Evolutionary conservation across 2,888 invertebrate genomes (phyloP).

Genomic region (Scaptomyza polygonia): DNA sequence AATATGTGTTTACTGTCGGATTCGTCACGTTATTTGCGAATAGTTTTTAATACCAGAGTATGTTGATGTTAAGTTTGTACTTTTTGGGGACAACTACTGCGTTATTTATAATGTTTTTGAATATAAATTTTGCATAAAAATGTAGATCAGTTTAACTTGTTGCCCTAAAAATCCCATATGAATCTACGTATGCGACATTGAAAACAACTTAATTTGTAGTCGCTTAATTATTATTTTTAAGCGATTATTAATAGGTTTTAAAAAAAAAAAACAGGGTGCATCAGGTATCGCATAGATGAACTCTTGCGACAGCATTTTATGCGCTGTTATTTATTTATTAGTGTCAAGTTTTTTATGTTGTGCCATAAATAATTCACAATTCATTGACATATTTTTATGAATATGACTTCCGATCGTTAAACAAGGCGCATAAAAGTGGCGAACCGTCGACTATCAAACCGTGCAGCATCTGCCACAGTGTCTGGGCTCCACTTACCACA

Average conservation of each 20-base stretch:
- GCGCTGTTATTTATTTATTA: conserved; percentile 63
- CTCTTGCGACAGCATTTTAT: conserved; percentile 4
- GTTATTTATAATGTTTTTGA: background rate
- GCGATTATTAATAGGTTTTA: background rate
- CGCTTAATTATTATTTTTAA: background rate
- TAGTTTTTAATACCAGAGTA: conserved; percentile 17
- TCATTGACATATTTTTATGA: conserved; percentile 80
- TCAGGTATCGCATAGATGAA: conserved; percentile 23
- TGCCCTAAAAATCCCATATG: background rate
- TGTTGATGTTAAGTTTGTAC: background rate
- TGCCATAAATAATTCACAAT: conserved; percentile 78
- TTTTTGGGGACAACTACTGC: background rate
- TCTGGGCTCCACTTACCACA: conserved; percentile 16
- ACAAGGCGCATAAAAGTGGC: conserved; percentile 68
- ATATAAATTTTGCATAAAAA: too few species aligned
- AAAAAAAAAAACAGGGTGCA: background rate
- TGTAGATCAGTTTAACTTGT: background rate
- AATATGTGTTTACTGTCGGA: too few species aligned
- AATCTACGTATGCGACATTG: background rate
- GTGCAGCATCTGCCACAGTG: conserved; percentile 44
- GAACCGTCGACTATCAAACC: conserved; percentile 49
- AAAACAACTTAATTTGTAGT: background rate
- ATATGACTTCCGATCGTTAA: conserved; percentile 80
- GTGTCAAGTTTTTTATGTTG: conserved; percentile 38
- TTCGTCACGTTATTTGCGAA: conserved; percentile 10